Evolutionary conservation across 2,797 vertebrate genomes (phyloP).

Genomic region (Balearica regulorum): DNA sequence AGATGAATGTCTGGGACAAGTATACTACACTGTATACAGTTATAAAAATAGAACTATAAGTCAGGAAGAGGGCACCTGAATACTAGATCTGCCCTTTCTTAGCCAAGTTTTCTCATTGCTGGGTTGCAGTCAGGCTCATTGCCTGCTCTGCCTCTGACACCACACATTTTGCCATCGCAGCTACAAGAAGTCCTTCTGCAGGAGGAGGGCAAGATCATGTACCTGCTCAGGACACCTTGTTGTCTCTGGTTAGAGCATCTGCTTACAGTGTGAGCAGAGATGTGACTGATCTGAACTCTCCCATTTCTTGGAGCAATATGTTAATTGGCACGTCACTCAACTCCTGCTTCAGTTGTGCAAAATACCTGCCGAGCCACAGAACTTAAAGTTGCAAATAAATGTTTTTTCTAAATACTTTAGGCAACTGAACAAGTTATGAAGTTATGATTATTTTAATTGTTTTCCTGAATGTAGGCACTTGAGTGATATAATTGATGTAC

Average conservation of each 20-base stretch:
- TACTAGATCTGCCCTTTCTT: background rate
- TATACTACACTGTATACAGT: background rate
- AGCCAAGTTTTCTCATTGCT: background rate
- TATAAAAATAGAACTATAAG: background rate
- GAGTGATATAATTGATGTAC: background rate
- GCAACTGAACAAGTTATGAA: background rate
- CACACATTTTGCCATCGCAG: background rate
- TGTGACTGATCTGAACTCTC: background rate
- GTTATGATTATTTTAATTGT: background rate
- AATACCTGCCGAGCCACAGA: background rate
- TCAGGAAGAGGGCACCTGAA: background rate
- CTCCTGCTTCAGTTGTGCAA: background rate
- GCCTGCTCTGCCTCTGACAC: background rate
- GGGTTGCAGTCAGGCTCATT: background rate
- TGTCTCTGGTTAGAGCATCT: background rate
- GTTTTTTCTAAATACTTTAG: background rate
- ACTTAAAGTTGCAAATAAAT: background rate
- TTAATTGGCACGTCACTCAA: background rate
- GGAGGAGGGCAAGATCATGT: rapidly evolving
- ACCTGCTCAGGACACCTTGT: background rate
- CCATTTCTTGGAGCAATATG: background rate
- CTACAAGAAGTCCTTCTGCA: background rate
- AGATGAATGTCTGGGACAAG: background rate
- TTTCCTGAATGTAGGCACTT: background rate
- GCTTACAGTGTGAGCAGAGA: rapidly evolving